Conservation (phyloP, 1,140 invertebrate species). For the Orchesella cincta region DNA sequence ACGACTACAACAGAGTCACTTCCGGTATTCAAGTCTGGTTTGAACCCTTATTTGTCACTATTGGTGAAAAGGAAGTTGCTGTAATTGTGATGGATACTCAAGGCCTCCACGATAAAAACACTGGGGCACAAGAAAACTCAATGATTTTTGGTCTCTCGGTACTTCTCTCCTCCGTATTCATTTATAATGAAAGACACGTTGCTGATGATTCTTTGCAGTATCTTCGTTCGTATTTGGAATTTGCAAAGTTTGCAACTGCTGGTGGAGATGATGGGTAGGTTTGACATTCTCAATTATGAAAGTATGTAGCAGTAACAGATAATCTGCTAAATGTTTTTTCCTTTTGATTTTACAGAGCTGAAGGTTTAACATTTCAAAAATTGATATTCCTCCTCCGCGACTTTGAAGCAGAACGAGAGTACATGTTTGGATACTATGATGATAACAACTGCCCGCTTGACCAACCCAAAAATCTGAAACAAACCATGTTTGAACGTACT, state of each 20-base stretch:
- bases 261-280: not conserved
- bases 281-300: no score
- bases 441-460: no score
- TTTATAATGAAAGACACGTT: not conserved
- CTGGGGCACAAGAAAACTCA: not conserved
- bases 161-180: not conserved
- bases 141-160: not conserved
- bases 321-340: no score
- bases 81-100: not conserved
- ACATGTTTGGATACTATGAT: not conserved
- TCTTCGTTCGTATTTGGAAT: not conserved
- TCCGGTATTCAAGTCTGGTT: not conserved
- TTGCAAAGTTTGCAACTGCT: not conserved
- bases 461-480: not conserved
- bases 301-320: no score
- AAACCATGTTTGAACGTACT: not conserved
- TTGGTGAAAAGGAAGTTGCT: not conserved
- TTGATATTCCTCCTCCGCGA: not conserved
- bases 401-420: not conserved
- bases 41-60: not conserved
- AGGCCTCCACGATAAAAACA: not conserved
- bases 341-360: no score
- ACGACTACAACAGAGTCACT: not conserved
- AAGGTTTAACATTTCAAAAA: not conserved
- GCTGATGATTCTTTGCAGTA: not conserved